These are phyloP conservation scores for Zosterops borbonicus DNA, from an alignment of 2,113 vertebrate genomes.

Conservation along the genomic window DNA sequence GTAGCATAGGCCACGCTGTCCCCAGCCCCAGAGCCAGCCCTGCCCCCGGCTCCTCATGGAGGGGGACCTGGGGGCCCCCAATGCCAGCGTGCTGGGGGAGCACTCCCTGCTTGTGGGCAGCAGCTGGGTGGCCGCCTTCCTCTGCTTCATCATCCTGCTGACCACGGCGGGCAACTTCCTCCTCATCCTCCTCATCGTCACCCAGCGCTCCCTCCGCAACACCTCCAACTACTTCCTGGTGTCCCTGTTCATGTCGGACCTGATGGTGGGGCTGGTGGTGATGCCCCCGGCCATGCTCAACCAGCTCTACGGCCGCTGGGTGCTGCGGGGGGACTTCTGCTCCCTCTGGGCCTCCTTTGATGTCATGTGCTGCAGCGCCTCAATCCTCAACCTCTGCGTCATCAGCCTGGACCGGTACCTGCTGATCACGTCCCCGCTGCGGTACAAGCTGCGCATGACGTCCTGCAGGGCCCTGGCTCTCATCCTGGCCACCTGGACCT, in stretches of 20 bases:
- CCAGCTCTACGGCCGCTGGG: slow-evolving; percentile 89
- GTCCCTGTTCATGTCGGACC: slow-evolving; percentile 93
- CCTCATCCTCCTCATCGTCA: slow-evolving; percentile 88
- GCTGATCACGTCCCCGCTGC: slow-evolving; percentile 93
- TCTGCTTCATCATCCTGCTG: slow-evolving; percentile 88
- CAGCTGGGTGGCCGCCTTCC: slow-evolving; percentile 83
- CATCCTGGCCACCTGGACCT: slow-evolving; percentile 87
- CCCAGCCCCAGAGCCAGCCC: background rate
- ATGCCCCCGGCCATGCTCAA: slow-evolving; percentile 98
- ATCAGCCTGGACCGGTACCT: slow-evolving; percentile 97
- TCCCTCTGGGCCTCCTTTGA: slow-evolving; percentile 94
- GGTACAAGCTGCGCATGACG: slow-evolving; percentile 95
- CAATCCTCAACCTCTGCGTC: slow-evolving; percentile 95
- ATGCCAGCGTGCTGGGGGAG: slow-evolving; percentile 26
- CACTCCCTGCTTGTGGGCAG: slow-evolving; percentile 64
- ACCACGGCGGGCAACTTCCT: slow-evolving; percentile 85
- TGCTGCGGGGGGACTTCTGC: slow-evolving; percentile 86
- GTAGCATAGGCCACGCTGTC: background rate
- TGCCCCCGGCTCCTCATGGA: slow-evolving; percentile 22
- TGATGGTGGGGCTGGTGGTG: slow-evolving; percentile 96
- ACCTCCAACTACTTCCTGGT: slow-evolving; percentile 97
- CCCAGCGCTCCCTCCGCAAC: slow-evolving; percentile 90
- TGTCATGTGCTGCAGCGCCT: slow-evolving; percentile 97
- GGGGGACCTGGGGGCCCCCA: background rate
- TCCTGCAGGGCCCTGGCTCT: slow-evolving; percentile 83